These are phyloP conservation scores for Rhagonycha fulva DNA, from an alignment of 2,888 invertebrate genomes.

Conservation along the genomic window DNA sequence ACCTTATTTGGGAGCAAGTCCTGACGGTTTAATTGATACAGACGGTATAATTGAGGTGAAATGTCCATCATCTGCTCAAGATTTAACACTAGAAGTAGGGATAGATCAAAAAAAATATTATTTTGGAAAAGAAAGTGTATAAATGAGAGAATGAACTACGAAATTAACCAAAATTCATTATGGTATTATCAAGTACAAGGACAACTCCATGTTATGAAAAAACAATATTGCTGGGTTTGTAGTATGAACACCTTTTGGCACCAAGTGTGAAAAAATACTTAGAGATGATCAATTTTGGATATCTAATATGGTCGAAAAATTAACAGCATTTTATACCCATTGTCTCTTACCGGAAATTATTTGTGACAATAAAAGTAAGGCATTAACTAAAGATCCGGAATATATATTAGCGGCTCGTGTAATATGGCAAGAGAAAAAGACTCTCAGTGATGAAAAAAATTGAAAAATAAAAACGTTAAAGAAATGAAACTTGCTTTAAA, in stretches of 20 bases:
- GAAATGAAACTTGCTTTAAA: no score
- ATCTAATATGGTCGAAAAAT: neutral
- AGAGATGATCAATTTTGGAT: neutral
- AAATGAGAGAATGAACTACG: neutral
- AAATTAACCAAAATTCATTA: neutral
- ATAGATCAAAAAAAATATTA: no score
- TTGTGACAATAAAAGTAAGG: neutral
- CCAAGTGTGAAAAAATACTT: neutral
- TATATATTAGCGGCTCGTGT: no score
- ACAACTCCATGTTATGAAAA: neutral
- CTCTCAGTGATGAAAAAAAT: no score
- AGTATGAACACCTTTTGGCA: neutral
- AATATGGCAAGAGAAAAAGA: no score
- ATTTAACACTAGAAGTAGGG: neutral
- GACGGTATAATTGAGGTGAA: neutral
- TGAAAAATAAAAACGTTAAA: no score
- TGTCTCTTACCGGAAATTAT: neutral
- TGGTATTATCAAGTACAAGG: conserved; percentile 5
- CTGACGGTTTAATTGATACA: neutral
- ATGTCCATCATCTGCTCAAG: neutral
- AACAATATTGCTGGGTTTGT: neutral
- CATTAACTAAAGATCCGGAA: no score
- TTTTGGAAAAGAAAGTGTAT: neutral
- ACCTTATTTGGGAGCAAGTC: neutral
- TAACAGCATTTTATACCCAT: neutral